Conservation (phyloP, 2,113 vertebrate genomes). For the Glaucomys volans region DNA sequence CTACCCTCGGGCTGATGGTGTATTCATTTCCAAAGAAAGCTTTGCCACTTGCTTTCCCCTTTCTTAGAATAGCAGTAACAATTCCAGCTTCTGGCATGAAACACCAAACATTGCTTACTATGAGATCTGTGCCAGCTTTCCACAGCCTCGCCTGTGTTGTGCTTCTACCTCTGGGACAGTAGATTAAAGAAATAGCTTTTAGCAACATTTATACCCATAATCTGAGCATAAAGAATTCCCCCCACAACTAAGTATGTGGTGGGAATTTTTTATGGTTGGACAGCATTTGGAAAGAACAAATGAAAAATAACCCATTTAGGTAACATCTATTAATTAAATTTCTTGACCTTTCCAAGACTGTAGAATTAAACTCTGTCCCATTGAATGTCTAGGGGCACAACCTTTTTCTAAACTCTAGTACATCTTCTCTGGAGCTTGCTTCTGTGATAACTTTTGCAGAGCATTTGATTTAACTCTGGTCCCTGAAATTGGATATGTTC, state of each 20-base stretch:
- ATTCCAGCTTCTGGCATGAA: neutral
- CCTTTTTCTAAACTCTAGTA: neutral
- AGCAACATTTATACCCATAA: conserved; percentile 23
- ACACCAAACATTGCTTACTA: neutral
- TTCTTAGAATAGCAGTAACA: conserved; percentile 53
- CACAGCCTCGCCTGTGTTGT: neutral
- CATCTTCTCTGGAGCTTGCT: accelerated
- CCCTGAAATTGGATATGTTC: neutral
- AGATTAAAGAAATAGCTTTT: conserved; percentile 38
- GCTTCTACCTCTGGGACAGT: neutral
- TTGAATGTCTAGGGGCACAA: neutral
- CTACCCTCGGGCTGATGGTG: neutral
- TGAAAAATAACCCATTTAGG: conserved; percentile 19
- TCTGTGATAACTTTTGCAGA: neutral
- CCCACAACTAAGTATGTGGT: neutral
- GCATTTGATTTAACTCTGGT: neutral
- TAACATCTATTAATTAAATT: neutral
- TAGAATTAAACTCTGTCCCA: neutral
- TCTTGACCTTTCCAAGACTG: neutral
- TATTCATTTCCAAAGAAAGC: conserved; percentile 52
- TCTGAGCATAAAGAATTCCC: neutral
- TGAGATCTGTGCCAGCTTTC: conserved; percentile 21
- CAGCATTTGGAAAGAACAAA: conserved; percentile 52
- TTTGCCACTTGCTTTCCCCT: neutral
- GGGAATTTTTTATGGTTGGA: neutral